phyloP scores from a whole-genome alignment of 2,797 vertebrate genomes.

The Syngnathus rostellatus region DNA sequence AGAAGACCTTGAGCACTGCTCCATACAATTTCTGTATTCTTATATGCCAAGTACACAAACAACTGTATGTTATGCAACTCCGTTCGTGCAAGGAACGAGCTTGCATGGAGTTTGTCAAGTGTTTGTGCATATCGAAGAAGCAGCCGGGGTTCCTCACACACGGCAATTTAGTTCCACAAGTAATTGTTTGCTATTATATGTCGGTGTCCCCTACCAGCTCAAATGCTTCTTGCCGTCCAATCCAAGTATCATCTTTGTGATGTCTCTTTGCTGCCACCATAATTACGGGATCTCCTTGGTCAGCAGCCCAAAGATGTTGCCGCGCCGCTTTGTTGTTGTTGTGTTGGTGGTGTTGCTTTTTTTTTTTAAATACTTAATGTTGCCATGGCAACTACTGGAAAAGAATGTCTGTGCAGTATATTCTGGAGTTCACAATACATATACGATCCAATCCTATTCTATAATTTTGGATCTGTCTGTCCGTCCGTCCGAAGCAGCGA shows the following conservation, averaged over 20 bases:
- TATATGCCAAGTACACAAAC: too few relatives aligned
- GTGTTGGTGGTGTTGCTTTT: neutral
- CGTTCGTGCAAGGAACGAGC: too few relatives aligned
- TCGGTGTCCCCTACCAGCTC: neutral
- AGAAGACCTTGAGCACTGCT: too few relatives aligned
- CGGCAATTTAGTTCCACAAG: too few relatives aligned
- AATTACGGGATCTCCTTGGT: neutral
- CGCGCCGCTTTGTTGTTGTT: neutral
- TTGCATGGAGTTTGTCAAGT: too few relatives aligned
- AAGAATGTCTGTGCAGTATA: neutral
- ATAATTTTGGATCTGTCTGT: neutral
- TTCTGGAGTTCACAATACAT: neutral
- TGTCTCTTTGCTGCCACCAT: neutral
- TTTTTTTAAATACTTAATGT: neutral
- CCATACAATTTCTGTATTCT: too few relatives aligned
- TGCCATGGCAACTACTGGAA: conserved; percentile 1
- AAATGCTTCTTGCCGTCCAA: neutral
- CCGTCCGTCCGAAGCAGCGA: neutral
- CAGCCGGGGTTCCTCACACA: too few relatives aligned
- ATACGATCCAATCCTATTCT: neutral
- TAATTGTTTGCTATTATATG: too few relatives aligned
- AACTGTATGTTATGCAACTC: too few relatives aligned
- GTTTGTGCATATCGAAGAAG: too few relatives aligned
- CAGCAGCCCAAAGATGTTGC: neutral
- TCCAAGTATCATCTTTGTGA: neutral